Base-by-base conservation (phyloP, 37 sponge, comb jelly and placozoan genomes). In the Hormiphora californensis region DNA sequence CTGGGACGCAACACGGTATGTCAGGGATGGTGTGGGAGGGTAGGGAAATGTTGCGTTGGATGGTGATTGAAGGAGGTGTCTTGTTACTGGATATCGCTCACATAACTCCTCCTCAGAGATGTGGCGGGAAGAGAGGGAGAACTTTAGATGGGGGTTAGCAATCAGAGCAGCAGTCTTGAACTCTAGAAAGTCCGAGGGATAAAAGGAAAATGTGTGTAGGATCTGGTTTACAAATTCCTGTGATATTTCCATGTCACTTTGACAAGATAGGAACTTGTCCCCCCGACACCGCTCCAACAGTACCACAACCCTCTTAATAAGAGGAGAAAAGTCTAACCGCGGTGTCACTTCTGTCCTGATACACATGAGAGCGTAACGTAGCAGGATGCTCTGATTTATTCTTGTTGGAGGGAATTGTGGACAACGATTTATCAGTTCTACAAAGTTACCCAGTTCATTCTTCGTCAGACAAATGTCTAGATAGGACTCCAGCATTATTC, bases 381-480 rank as follows among this genome's bases (percentile, higher is more conserved):
- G 21, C 21, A 73, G 4, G 25, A 73, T 41, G 17, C 46, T 43
- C 25, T 39, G 41, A 73, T 73, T 30, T 23, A 73, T 21, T n/a
- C n/a, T n/a, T n/a, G n/a, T n/a, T n/a, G n/a, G n/a, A n/a, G n/a
- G n/a, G n/a, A n/a, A n/a, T n/a, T n/a, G n/a, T n/a, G n/a, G n/a
- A n/a, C n/a, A n/a, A n/a, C n/a, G n/a, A n/a, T n/a, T n/a, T n/a
- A n/a, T n/a, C 27, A 41, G 23, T 0, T 73, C 46, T 23, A 73
- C n/a, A n/a, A 73, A 73, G 1, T 73, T 46, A 40, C 43, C 81
- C 17, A 73, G 81, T 2, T 41, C 9, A 41, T 73, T 73, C 25
- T 73, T 73, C 27, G n/a, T 73, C 1, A 73, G 38, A 40, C 40
- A 73, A 28, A 73, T 17, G 44, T 73, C 81, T 15, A 73, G 46